These are phyloP conservation scores for Stenodera caucasica DNA, from an alignment of 2,888 invertebrate genomes.

Conservation along the genomic window DNA sequence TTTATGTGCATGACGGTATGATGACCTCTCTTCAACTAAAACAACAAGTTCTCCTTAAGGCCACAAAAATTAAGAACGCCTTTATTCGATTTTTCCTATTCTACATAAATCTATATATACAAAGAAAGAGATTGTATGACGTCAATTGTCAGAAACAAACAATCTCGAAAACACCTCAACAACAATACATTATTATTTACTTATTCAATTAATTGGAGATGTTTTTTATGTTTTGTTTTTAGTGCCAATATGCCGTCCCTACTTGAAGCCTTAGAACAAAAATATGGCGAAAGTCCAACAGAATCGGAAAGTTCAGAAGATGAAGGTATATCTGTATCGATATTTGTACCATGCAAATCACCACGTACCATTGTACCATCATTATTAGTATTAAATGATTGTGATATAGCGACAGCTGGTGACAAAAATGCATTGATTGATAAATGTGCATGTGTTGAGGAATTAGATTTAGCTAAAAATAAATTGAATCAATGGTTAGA, in stretches of 20 bases:
- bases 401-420: slow-evolving; percentile 88
- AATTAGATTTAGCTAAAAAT: slow-evolving; percentile 92
- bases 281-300: slow-evolving; percentile 67
- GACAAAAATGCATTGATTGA: slow-evolving; percentile 76
- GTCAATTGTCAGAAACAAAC: too few relatives aligned
- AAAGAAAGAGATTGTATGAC: too few relatives aligned
- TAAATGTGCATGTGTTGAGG: slow-evolving; percentile 88
- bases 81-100: too few relatives aligned
- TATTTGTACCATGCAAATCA: slow-evolving; percentile 83
- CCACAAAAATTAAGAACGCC: too few relatives aligned
- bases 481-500: slow-evolving; percentile 86
- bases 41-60: too few relatives aligned
- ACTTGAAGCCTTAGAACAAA: slow-evolving; percentile 85
- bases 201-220: too few relatives aligned
- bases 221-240: slow-evolving; percentile 9
- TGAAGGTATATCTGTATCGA: slow-evolving; percentile 75
- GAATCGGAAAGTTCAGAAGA: slow-evolving; percentile 66
- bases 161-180: too few relatives aligned
- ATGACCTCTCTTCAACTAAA: background rate
- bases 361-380: slow-evolving; percentile 78
- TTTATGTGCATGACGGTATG: background rate
- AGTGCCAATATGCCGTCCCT: slow-evolving; percentile 76
- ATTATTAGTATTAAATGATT: slow-evolving; percentile 84
- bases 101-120: too few relatives aligned
- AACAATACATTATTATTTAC: too few relatives aligned